phyloP scores from a whole-genome alignment of 1,140 invertebrate genomes.

The Drosophila gunungcola region DNA sequence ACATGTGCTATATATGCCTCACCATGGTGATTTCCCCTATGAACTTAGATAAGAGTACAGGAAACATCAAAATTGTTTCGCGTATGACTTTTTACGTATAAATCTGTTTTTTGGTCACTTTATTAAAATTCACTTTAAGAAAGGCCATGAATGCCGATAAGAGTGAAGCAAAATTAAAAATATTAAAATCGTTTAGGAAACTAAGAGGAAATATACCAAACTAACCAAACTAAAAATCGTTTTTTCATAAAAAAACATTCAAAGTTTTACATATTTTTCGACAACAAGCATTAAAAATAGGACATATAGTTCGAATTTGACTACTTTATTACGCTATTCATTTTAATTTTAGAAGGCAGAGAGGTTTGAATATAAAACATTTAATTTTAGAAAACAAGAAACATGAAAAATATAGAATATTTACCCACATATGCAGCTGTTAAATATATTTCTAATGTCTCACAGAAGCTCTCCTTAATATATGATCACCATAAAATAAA shows the following conservation, averaged over 20 bases:
- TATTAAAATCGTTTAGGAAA: no score
- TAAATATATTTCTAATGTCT: not conserved
- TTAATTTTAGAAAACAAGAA: not conserved
- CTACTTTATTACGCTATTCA: constrained; percentile 7
- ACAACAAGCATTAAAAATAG: not conserved
- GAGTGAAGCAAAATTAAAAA: not conserved
- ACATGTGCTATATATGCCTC: constrained; percentile 16
- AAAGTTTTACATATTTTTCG: no score
- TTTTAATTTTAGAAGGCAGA: constrained; percentile 10
- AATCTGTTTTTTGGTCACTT: not conserved
- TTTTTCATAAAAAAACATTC: not conserved
- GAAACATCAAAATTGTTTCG: not conserved
- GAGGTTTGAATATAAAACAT: not conserved
- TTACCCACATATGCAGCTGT: not conserved
- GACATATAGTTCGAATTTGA: not conserved
- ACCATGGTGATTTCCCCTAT: constrained; percentile 13
- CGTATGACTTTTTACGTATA: not conserved
- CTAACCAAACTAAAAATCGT: not conserved
- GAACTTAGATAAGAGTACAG: constrained; percentile 31
- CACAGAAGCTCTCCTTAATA: not conserved
- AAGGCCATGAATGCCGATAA: not conserved
- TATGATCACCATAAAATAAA: not conserved
- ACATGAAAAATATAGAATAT: not conserved
- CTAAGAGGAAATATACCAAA: not conserved
- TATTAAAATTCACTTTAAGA: not conserved